Conservation (phyloP, 37 sponge, comb jelly and placozoan genomes). For the Axinella damicornis region DNA sequence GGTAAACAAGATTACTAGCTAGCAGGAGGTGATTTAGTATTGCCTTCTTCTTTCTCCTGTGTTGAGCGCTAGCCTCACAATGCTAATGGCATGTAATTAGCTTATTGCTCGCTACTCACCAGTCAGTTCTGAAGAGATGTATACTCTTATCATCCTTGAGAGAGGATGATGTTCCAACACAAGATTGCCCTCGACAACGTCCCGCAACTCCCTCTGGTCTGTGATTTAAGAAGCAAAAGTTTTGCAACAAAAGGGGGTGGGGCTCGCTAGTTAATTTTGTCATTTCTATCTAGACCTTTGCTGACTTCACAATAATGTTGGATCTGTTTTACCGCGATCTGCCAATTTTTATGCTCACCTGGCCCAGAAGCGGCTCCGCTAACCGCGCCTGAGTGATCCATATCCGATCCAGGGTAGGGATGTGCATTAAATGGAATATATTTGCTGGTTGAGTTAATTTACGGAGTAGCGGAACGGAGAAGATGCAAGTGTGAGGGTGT, state of each 20-base stretch:
- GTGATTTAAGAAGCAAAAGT: neutral
- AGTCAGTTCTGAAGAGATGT: constrained; percentile 47
- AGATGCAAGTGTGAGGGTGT: constrained; percentile 32
- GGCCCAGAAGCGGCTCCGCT: constrained; percentile 20
- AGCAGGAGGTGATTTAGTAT: no score
- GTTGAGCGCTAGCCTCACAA: neutral
- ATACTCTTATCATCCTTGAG: constrained; percentile 52
- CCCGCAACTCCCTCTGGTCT: constrained; percentile 38
- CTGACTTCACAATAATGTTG: no score
- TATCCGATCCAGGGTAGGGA: neutral
- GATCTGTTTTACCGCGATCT: neutral
- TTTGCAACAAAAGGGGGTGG: constrained; percentile 28
- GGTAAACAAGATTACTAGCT: no score
- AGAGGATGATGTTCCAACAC: constrained; percentile 31
- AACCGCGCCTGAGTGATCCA: neutral
- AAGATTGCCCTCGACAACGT: constrained; percentile 65
- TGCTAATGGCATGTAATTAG: neutral
- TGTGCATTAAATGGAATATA: constrained; percentile 24
- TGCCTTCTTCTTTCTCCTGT: no score
- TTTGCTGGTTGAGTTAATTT: neutral
- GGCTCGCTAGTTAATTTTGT: constrained; percentile 1
- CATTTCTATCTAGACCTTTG: no score
- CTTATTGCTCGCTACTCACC: neutral
- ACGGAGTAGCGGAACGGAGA: neutral
- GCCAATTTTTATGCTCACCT: constrained; percentile 42